These are phyloP conservation scores for Peromyscus californicus DNA, from an alignment of 2,113 vertebrate genomes.

Conservation along the genomic window DNA sequence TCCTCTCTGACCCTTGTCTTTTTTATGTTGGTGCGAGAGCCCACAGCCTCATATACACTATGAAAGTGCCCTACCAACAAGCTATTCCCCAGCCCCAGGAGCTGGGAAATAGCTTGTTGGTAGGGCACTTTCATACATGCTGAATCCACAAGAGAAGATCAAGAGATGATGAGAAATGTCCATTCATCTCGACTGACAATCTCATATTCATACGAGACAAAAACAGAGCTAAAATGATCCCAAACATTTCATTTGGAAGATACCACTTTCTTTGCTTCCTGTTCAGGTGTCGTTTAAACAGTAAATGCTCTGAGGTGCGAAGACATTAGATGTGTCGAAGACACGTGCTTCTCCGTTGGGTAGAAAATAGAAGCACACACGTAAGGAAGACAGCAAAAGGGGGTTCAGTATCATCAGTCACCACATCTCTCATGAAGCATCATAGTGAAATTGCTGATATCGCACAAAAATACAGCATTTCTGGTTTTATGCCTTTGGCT, in stretches of 20 bases:
- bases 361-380: not conserved
- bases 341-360: not conserved
- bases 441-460: not conserved
- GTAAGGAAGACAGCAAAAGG: not conserved
- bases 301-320: not conserved
- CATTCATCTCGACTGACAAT: conserved; percentile 3
- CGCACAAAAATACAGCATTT: not conserved
- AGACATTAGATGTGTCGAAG: not conserved
- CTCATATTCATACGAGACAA: not conserved
- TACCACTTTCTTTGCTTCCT: not conserved
- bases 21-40: not conserved
- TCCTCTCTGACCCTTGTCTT: too few relatives aligned
- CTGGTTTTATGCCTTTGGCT: not conserved
- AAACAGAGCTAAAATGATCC: conserved; percentile 32
- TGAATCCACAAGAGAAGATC: not conserved
- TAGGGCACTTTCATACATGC: too few relatives aligned
- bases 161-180: not conserved
- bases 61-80: not conserved
- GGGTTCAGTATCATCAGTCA: not conserved
- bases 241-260: conserved; percentile 25
- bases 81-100: not conserved
- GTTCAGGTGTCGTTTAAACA: not conserved
- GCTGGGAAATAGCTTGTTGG: too few relatives aligned
- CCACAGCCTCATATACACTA: not conserved
- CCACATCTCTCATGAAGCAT: not conserved